Percentiles rank a stretch among this genome's conserved stretches.
Evolutionary conservation across 2,888 invertebrate genomes (phyloP).

Genomic region (Hemicrepidius hirtus): DNA sequence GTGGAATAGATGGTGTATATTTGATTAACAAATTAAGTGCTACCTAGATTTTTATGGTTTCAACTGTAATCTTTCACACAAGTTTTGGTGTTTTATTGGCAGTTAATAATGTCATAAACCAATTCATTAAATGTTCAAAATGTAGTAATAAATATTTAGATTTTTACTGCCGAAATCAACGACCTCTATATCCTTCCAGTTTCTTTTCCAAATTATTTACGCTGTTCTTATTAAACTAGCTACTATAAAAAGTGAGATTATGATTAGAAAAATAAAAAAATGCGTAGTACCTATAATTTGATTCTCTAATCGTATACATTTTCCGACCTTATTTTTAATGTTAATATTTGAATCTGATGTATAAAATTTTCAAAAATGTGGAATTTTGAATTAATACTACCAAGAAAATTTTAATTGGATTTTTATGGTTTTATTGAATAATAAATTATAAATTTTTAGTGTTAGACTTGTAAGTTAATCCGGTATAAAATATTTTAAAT

Average conservation of each 20-base stretch:
- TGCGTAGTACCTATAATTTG: not conserved
- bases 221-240: constrained; percentile 7
- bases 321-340: not conserved
- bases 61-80: constrained; percentile 42
- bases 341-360: not conserved
- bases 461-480: constrained; percentile 22
- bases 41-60: constrained; percentile 41
- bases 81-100: constrained; percentile 47
- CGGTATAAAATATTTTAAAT: constrained; percentile 7
- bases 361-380: constrained; percentile 20
- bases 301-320: not conserved
- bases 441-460: constrained; percentile 20
- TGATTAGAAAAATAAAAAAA: constrained; percentile 2
- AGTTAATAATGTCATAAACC: constrained; percentile 47
- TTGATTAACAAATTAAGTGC: constrained; percentile 47
- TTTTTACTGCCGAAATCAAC: constrained; percentile 39
- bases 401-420: constrained; percentile 27
- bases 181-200: constrained; percentile 33
- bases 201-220: not conserved
- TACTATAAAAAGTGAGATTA: constrained; percentile 14
- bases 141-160: constrained; percentile 42
- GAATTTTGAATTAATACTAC: constrained; percentile 16
- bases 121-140: constrained; percentile 47
- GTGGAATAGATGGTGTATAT: constrained; percentile 31
- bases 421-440: constrained; percentile 31